Percentiles rank a stretch among this genome's conserved stretches.
Evolutionary conservation across 1,140 invertebrate species (phyloP).

Genomic region (Gryon sp.): DNA sequence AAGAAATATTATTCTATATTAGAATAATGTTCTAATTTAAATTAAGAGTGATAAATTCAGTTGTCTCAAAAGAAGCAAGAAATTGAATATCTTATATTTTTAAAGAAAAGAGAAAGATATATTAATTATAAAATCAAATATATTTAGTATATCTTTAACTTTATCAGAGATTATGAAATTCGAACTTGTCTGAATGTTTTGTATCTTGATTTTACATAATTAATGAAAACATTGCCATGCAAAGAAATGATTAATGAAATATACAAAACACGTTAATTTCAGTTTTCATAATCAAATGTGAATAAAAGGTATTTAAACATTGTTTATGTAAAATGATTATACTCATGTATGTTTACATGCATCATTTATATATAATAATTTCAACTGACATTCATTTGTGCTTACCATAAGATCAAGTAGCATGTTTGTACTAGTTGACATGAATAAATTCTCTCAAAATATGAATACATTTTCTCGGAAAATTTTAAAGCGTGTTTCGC

Average conservation of each 20-base stretch:
- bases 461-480: slow-evolving; percentile 6
- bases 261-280: too few species aligned
- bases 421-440: slow-evolving; percentile 48
- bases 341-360: slow-evolving; percentile 30
- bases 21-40: slow-evolving; percentile 40
- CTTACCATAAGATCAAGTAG: slow-evolving; percentile 29
- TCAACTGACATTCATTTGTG: slow-evolving; percentile 43
- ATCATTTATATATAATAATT: slow-evolving; percentile 28
- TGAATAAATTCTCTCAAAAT: slow-evolving; percentile 36
- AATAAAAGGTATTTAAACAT: too few species aligned
- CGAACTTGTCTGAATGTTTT: slow-evolving; percentile 5
- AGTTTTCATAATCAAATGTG: too few species aligned
- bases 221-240: too few species aligned
- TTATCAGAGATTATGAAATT: too few species aligned
- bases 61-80: slow-evolving; percentile 17
- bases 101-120: background rate
- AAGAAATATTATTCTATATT: slow-evolving; percentile 57
- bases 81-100: background rate
- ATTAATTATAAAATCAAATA: background rate
- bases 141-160: too few species aligned
- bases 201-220: slow-evolving; percentile 16
- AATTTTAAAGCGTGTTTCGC: slow-evolving; percentile 27
- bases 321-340: slow-evolving; percentile 17
- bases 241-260: too few species aligned
- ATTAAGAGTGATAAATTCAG: slow-evolving; percentile 9